Conservation (phyloP, 2,888 invertebrate genomes). For the Andrena dorsata region DNA sequence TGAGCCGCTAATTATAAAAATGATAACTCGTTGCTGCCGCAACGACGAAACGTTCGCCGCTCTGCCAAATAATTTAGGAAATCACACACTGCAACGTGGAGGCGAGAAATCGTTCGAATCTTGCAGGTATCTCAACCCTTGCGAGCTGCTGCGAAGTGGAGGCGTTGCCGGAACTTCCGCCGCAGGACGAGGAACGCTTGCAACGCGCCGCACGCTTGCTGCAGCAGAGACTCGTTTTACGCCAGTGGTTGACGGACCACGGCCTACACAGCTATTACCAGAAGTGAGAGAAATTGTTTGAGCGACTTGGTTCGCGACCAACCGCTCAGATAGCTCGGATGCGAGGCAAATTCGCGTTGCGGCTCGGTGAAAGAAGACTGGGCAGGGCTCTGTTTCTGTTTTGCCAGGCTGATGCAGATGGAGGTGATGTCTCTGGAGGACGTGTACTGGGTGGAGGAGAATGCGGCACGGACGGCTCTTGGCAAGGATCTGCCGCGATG, state of each 20-base stretch:
- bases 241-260: slow-evolving; percentile 93
- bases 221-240: slow-evolving; percentile 93
- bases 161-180: slow-evolving; percentile 92
- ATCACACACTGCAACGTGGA: neutral
- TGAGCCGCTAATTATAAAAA: slow-evolving; percentile 35
- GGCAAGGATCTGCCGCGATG: slow-evolving; percentile 93
- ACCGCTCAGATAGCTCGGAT: neutral
- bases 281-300: slow-evolving; percentile 85
- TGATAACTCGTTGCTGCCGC: neutral
- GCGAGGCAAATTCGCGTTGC: neutral
- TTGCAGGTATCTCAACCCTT: slow-evolving; percentile 92
- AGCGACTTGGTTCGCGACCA: neutral
- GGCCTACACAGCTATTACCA: slow-evolving; percentile 91
- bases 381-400: neutral
- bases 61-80: no score
- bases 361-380: neutral
- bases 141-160: slow-evolving; percentile 93
- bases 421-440: slow-evolving; percentile 95
- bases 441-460: slow-evolving; percentile 95
- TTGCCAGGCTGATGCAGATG: slow-evolving; percentile 89
- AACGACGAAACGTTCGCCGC: no score
- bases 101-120: slow-evolving; percentile 28
- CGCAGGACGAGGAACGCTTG: slow-evolving; percentile 93
- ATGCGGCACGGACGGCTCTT: slow-evolving; percentile 90
- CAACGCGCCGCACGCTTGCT: slow-evolving; percentile 92